phyloP scores from a whole-genome alignment of 2,888 invertebrate species.

The Chrysolina oricalcia region DNA sequence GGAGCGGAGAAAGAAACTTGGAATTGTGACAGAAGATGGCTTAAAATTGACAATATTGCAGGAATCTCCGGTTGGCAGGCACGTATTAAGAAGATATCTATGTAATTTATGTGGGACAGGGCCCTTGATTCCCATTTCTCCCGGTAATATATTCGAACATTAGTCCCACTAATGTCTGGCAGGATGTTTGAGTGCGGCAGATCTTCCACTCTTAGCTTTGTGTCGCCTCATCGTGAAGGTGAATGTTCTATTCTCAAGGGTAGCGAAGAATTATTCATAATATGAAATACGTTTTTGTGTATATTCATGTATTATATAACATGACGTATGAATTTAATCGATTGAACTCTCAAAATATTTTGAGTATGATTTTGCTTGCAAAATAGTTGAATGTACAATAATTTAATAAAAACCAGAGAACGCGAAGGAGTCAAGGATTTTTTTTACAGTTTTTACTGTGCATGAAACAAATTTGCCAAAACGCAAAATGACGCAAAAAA shows the following conservation, averaged over 20 bases:
- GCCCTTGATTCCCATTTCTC: slow-evolving; percentile 61
- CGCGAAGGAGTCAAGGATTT: no score
- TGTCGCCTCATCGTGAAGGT: slow-evolving; percentile 26
- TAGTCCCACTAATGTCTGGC: slow-evolving; percentile 71
- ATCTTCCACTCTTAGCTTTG: slow-evolving; percentile 58
- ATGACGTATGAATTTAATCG: no score
- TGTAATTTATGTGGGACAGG: slow-evolving; percentile 66
- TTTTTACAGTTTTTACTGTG: no score
- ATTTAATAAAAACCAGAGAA: no score
- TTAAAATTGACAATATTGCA: slow-evolving; percentile 65
- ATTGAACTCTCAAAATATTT: no score
- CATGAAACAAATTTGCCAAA: no score
- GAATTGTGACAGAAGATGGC: slow-evolving; percentile 58
- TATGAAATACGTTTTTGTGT: background rate
- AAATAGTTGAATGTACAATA: no score
- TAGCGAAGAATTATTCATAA: slow-evolving; percentile 26
- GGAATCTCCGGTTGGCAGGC: slow-evolving; percentile 68
- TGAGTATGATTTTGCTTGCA: no score
- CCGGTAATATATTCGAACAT: slow-evolving; percentile 71
- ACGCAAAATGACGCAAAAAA: no score
- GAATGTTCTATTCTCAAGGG: slow-evolving; percentile 9
- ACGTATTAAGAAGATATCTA: slow-evolving; percentile 71
- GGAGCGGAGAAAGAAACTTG: slow-evolving; percentile 44
- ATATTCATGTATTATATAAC: no score
- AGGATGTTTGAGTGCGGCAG: slow-evolving; percentile 69